These are phyloP conservation scores for Ophion costatus DNA, from an alignment of 2,888 invertebrate genomes.

Conservation along the genomic window DNA sequence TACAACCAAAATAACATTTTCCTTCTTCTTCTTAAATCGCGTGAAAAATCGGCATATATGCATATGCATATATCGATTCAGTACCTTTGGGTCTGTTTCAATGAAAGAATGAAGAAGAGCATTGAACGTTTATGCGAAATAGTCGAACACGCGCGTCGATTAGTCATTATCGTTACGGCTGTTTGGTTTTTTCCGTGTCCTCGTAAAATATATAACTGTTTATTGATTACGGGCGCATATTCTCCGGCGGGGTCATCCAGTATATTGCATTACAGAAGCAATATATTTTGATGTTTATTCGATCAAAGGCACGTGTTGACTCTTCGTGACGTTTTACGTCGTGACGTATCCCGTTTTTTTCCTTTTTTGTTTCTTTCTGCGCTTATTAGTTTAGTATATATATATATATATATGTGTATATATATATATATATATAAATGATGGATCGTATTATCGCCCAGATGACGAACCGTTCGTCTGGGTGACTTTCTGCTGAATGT, in stretches of 20 bases:
- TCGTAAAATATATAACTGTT: too few species aligned
- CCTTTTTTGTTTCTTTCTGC: neutral
- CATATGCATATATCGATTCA: too few species aligned
- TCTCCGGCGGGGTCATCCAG: neutral
- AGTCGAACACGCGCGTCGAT: neutral
- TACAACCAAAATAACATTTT: too few species aligned
- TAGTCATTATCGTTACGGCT: neutral
- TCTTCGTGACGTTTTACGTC: constrained; percentile 3
- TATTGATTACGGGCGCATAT: neutral
- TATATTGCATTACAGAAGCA: neutral
- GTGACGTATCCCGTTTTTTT: constrained; percentile 3
- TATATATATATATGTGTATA: too few species aligned
- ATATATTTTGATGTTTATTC: constrained; percentile 8
- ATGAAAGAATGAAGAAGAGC: neutral
- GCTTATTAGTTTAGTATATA: too few species aligned
- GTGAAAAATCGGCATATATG: too few species aligned
- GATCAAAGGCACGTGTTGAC: constrained; percentile 5
- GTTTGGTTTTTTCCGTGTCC: neutral
- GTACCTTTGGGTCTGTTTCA: neutral
- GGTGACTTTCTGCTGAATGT: too few species aligned
- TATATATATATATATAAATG: too few species aligned
- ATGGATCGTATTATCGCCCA: too few species aligned
- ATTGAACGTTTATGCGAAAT: constrained; percentile 1
- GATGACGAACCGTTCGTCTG: too few species aligned
- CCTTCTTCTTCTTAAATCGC: too few species aligned